Evolutionary conservation across 53 echinoderm and acorn worm species (phyloP).

Genomic region (Antedon mediterranea): DNA sequence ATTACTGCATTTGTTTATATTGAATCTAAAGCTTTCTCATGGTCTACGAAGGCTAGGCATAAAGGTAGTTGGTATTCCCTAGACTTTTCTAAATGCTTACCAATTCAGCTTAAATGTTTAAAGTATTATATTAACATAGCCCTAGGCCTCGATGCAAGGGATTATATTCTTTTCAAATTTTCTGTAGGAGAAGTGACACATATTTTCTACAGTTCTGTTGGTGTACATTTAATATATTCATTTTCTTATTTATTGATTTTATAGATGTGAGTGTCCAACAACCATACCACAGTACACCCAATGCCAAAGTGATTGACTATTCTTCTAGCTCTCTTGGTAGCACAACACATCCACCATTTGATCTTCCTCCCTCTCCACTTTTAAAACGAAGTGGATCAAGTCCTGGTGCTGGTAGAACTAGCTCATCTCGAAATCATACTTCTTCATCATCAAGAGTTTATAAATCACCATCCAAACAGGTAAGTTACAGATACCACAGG

Average conservation of each 20-base stretch:
- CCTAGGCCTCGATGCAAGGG: too few relatives aligned
- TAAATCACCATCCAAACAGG: neutral
- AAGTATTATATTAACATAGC: too few relatives aligned
- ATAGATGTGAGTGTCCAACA: conserved; percentile 1
- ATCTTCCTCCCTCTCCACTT: conserved; percentile 3
- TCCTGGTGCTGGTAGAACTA: neutral
- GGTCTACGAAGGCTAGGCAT: neutral
- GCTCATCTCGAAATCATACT: neutral
- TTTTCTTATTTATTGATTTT: neutral
- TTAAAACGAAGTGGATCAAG: neutral
- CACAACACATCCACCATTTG: neutral
- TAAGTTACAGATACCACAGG: neutral
- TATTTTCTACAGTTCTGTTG: too few relatives aligned
- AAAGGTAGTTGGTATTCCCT: neutral
- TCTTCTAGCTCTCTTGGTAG: conserved; percentile 20
- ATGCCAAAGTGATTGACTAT: conserved; percentile 18
- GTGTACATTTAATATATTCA: neutral
- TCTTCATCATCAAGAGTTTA: neutral
- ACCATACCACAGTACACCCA: conserved; percentile 47
- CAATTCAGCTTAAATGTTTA: too few relatives aligned
- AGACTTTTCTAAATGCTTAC: too few relatives aligned
- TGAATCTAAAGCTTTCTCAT: neutral
- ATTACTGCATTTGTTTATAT: neutral
- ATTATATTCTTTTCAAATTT: too few relatives aligned
- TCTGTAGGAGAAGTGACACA: too few relatives aligned